These are phyloP conservation scores for Semnornis frantzii DNA, from an alignment of 2,113 vertebrate genomes.

Conservation along the genomic window DNA sequence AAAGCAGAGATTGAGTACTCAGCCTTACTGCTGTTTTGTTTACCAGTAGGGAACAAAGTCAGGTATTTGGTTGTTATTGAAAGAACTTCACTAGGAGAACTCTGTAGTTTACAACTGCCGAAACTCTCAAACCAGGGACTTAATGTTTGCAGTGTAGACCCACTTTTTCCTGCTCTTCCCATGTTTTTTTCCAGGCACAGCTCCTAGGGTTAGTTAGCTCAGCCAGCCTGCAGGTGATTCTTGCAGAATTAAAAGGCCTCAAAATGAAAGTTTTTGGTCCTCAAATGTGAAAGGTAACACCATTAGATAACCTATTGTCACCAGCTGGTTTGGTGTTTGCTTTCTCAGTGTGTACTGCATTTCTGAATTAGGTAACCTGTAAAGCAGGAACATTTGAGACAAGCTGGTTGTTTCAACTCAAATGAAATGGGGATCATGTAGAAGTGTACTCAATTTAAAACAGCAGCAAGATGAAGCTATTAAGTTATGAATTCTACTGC, in stretches of 20 bases:
- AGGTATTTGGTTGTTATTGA: neutral
- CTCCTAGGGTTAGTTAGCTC: neutral
- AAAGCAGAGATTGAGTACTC: neutral
- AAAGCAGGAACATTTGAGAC: neutral
- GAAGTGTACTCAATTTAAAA: neutral
- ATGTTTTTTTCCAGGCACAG: neutral
- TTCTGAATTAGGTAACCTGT: neutral
- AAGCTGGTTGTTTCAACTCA: neutral
- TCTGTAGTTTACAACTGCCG: accelerated
- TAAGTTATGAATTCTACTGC: neutral
- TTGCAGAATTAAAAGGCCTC: neutral
- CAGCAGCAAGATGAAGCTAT: neutral
- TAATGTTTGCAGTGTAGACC: neutral
- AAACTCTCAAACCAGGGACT: neutral
- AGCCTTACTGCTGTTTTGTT: neutral
- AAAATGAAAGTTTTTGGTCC: neutral
- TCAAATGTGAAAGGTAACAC: neutral
- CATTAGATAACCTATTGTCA: neutral
- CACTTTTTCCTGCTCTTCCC: neutral
- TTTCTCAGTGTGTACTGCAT: neutral
- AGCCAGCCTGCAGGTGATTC: neutral
- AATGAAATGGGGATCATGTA: neutral
- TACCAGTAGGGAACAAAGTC: neutral
- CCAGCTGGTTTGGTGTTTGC: neutral
- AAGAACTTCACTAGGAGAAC: neutral